phyloP scores from a whole-genome alignment of 2,888 invertebrate species.

The Aspidapion aeneum region DNA sequence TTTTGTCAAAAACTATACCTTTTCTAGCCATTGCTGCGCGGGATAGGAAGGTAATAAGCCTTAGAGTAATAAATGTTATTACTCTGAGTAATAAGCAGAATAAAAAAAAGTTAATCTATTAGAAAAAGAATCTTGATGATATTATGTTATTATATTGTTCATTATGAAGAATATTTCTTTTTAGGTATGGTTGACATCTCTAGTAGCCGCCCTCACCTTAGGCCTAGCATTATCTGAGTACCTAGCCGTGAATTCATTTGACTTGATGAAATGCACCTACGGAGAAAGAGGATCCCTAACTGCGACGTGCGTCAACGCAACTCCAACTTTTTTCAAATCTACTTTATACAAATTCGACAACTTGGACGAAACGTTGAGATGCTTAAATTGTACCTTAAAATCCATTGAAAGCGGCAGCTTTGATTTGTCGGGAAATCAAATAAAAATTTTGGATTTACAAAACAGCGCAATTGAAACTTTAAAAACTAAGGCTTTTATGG shows the following conservation, averaged over 20 bases:
- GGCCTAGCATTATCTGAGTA: not conserved
- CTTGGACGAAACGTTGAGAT: slow-evolving; percentile 43
- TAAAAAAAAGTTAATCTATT: no score
- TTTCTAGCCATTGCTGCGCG: no score
- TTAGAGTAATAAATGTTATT: no score
- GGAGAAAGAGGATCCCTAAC: slow-evolving; percentile 47
- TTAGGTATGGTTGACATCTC: no score
- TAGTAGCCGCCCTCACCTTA: no score
- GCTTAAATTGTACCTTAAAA: slow-evolving; percentile 40
- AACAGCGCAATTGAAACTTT: slow-evolving; percentile 37
- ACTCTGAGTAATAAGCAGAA: no score
- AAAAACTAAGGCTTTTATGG: slow-evolving; percentile 41
- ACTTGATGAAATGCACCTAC: slow-evolving; percentile 42
- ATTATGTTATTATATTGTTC: no score
- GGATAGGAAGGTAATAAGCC: no score
- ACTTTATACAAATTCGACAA: slow-evolving; percentile 46
- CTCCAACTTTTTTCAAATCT: slow-evolving; percentile 38
- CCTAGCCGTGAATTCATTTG: slow-evolving; percentile 7
- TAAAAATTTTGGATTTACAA: slow-evolving; percentile 38
- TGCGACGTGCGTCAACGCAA: slow-evolving; percentile 44
- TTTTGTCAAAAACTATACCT: no score
- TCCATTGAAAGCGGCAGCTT: slow-evolving; percentile 40
- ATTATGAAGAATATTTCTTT: no score
- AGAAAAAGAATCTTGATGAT: no score
- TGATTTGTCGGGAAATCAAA: slow-evolving; percentile 45